Base-by-base conservation (phyloP, 2,113 vertebrate genomes). In the Pedionomus torquatus region DNA sequence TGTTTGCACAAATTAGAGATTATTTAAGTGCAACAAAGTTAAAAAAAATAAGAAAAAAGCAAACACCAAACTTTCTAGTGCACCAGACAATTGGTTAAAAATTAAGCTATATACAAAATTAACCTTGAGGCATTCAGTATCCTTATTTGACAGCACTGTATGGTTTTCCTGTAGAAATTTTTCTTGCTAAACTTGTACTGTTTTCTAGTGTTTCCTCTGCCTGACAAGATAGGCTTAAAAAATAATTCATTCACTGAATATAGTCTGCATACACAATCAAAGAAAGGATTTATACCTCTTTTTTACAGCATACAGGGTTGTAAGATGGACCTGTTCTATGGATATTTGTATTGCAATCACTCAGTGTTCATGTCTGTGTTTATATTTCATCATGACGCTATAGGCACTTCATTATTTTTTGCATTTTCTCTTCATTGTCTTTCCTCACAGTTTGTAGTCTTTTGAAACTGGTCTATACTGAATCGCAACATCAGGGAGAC, bases 331-430 rank as follows among this genome's bases (percentile, higher is more conserved):
- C 3, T 23, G 6, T 68, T 60, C 24, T 64, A 0, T 5, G 8
- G 25, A 13, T 68, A 10, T 58, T 39, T 23, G 13, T 23, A 48
- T 24, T 33, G 24, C 18, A 75, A 9, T 3, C 20, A 24, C 43
- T 75, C 49, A 35, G 7, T 0, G 2, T 9, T 3, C 10, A 2
- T 10, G 5, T 7, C 46, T 2, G 0, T 30, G 14, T 39, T 58
- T 3, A 1, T 52, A 7, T 79, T 78, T 80, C 43, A 86, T 24
- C 2, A 2, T 24, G 25, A 41, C 18, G 18, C 35, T 60, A 18
- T 3, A 54, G 23, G 18, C 5, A 25, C 4, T 43, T 81, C 13
- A 23, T 39, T 57, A n/a, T 37, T 84, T 83, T 83, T 82, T 68
- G 5, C 7, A 31, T 74, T 89, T 93, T 78, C 10, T 83, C 9